Evolutionary conservation across 2,797 vertebrate genomes (phyloP).

Genomic region (Telmatherina bonti): DNA sequence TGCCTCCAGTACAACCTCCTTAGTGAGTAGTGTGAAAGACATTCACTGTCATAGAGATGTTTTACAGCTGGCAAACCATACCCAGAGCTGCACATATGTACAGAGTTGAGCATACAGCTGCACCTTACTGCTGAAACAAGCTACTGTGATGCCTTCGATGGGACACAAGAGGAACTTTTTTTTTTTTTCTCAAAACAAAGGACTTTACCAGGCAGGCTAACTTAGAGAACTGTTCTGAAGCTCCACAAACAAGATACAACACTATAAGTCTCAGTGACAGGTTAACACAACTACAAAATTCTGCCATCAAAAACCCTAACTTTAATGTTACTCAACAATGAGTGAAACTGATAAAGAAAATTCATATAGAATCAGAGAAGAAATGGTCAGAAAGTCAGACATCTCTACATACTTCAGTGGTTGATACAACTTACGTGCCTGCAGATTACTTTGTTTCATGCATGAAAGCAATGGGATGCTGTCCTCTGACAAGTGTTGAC

Average conservation of each 20-base stretch:
- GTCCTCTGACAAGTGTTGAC: background rate
- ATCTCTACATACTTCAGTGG: no score
- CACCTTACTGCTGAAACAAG: slow-evolving; percentile 23
- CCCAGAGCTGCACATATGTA: slow-evolving; percentile 38
- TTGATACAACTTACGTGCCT: no score
- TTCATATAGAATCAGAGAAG: no score
- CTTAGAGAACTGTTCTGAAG: background rate
- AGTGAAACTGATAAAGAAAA: no score
- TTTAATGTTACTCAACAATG: no score
- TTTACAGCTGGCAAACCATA: slow-evolving; percentile 25
- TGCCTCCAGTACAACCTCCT: slow-evolving; percentile 30
- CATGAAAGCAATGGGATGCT: no score
- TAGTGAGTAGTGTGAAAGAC: slow-evolving; percentile 46
- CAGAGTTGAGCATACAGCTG: slow-evolving; percentile 21
- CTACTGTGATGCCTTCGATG: background rate
- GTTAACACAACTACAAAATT: no score
- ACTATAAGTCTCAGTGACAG: background rate
- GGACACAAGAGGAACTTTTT: background rate
- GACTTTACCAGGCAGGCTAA: background rate
- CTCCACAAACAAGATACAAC: background rate
- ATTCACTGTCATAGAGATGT: slow-evolving; percentile 23
- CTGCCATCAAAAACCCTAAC: no score
- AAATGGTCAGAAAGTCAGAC: no score
- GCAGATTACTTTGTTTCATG: no score
- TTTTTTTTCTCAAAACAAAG: slow-evolving; percentile 1